phyloP scores from a whole-genome alignment of 92 coral and sea anemone genomes.

The Desmophyllum pertusum region DNA sequence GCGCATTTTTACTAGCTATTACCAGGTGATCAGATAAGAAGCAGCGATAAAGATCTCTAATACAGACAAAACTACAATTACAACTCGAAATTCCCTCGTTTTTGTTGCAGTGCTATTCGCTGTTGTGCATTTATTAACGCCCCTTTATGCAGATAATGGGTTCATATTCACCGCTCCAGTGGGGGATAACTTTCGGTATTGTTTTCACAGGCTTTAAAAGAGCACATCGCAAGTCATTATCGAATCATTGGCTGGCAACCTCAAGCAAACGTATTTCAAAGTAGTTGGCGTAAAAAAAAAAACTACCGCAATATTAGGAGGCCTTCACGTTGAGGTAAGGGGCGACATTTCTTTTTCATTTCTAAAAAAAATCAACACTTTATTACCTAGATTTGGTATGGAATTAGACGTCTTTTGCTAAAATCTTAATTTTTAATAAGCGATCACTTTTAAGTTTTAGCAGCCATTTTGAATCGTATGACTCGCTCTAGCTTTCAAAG shows the following conservation, averaged over 20 bases:
- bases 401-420: background rate
- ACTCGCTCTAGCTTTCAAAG: background rate
- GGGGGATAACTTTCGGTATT: slow-evolving; percentile 54
- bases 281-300: background rate
- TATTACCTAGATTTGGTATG: background rate
- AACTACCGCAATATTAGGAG: background rate
- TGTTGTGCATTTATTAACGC: slow-evolving; percentile 67
- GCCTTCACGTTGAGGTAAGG: background rate
- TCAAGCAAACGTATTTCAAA: background rate
- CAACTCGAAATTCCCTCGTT: slow-evolving; percentile 34
- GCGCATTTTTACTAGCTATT: slow-evolving; percentile 6
- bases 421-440: slow-evolving; percentile 14
- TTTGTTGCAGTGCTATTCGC: slow-evolving; percentile 43
- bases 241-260: background rate
- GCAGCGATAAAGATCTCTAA: slow-evolving; percentile 50
- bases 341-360: background rate
- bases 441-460: background rate
- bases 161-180: slow-evolving; percentile 64
- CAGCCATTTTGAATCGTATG: slow-evolving; percentile 4
- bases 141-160: slow-evolving; percentile 72
- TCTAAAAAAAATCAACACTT: background rate
- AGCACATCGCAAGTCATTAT: slow-evolving; percentile 44
- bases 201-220: slow-evolving; percentile 74
- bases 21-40: slow-evolving; percentile 52
- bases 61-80: slow-evolving; percentile 64